Base-by-base conservation (phyloP, 37 sponge, comb jelly and placozoan species). In the Amphimedon queenslandica region DNA sequence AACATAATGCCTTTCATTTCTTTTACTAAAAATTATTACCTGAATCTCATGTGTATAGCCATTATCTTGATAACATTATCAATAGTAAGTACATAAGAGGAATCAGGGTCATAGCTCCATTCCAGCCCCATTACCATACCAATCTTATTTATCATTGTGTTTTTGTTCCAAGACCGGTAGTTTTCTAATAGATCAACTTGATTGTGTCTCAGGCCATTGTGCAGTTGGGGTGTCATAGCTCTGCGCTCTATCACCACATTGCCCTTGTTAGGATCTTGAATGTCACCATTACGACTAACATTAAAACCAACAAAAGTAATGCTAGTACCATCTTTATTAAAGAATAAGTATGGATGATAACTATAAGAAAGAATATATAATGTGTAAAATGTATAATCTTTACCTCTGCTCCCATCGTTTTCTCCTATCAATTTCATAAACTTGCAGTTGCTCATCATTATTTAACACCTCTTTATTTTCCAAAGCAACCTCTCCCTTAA, bases 281-380 rank as follows among this genome's bases (percentile, higher is more conserved):
- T 37, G 37, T 75, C 69, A 4, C 75, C 74, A 42, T 56, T 37
- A 0, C 16, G 20, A 21, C 16, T 82, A 1, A 58, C 63, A 0
- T 42, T 77, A 37, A 95, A 86, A 2, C 92, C 96, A 63, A 95
- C 66, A 71, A 95, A 95, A 4, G 96, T 85, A 51, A 92, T 65
- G n/a, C 31, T 73, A 11, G 32, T 21, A 25, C 74, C 55, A 58
- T 82, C 92, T 58, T 69, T 67, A 42, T 95, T 91, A 77, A 95
- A 95, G 75, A 95, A 95, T n/a, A 95, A 64, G 69, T 95, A 95
- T 0, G 96, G 96, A 71, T 95, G 96, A 61, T 79, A 70, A 55
- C 86, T 86, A 39, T 40, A 69, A 58, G 53, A 40, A 60, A 60
- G 28, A 60, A n/a, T 25, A 60, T 25, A 60, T 25, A 60, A 25